phyloP scores from a whole-genome alignment of 92 coral and sea anemone species.

The Zoanthus sociatus region DNA sequence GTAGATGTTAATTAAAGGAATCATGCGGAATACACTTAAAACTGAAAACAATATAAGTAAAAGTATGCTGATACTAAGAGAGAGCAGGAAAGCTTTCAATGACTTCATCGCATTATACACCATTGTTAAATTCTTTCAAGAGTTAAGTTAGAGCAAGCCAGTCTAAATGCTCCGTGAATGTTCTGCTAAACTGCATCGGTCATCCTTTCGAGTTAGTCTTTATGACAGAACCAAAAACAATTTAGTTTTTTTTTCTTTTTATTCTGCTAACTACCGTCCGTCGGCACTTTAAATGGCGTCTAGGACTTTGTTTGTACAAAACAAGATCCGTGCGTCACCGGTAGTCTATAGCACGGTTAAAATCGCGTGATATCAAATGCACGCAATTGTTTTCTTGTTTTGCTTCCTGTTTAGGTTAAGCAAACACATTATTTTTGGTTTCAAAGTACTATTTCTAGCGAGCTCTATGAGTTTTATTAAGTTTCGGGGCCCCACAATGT shows the following conservation, averaged over 20 bases:
- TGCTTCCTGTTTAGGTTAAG: background rate
- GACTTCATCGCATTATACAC: background rate
- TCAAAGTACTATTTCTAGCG: background rate
- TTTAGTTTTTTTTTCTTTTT: background rate
- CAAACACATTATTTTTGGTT: background rate
- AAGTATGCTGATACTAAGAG: conserved; percentile 1
- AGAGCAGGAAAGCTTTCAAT: background rate
- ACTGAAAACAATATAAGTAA: background rate
- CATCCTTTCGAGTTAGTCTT: background rate
- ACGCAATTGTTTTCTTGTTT: conserved; percentile 11
- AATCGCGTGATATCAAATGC: conserved; percentile 27
- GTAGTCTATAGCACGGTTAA: background rate
- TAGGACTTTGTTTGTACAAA: conserved; percentile 32
- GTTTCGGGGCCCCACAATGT: background rate
- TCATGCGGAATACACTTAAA: conserved; percentile 13
- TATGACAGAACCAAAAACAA: background rate
- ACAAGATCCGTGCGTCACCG: conserved; percentile 24
- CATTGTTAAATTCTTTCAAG: background rate
- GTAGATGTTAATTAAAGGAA: conserved; percentile 11
- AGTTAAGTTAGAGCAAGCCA: background rate
- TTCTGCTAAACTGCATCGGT: background rate
- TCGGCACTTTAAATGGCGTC: conserved; percentile 22
- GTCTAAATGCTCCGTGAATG: background rate
- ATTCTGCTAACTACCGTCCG: background rate
- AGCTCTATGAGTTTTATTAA: background rate